Evolutionary conservation across 2,113 vertebrate genomes (phyloP).

Genomic region (Megaleporinus macrocephalus): DNA sequence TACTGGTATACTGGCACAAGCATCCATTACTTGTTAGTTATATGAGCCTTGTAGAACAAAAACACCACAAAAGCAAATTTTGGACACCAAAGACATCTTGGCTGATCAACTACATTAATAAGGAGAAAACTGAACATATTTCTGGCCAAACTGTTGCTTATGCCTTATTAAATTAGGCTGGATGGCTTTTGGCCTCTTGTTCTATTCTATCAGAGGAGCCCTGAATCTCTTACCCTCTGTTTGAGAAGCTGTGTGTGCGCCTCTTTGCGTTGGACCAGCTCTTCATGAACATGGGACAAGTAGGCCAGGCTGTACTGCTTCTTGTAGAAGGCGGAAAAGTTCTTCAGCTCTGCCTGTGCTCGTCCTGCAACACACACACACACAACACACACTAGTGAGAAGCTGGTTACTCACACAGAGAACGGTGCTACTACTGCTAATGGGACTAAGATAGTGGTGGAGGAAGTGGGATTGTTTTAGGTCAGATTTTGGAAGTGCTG

Average conservation of each 20-base stretch:
- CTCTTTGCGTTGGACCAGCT: slow-evolving; percentile 82
- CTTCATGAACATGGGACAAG: slow-evolving; percentile 81
- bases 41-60: no score
- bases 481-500: no score
- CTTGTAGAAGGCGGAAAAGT: slow-evolving; percentile 84
- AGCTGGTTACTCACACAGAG: not conserved
- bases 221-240: slow-evolving; percentile 76
- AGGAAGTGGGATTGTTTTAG: not conserved
- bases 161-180: no score
- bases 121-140: no score
- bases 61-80: no score
- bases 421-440: not conserved
- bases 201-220: no score
- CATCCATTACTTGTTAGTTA: no score
- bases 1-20: no score
- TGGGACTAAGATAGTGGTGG: not conserved
- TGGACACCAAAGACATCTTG: no score
- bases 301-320: slow-evolving; percentile 84
- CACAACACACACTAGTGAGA: not conserved
- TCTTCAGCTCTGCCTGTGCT: slow-evolving; percentile 81
- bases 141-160: no score
- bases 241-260: slow-evolving; percentile 80
- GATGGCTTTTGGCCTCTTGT: not conserved
- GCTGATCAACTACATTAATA: no score
- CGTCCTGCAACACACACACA: slow-evolving; percentile 71